phyloP scores from a whole-genome alignment of 2,797 vertebrate species.

The Propithecus deckenii region DNA sequence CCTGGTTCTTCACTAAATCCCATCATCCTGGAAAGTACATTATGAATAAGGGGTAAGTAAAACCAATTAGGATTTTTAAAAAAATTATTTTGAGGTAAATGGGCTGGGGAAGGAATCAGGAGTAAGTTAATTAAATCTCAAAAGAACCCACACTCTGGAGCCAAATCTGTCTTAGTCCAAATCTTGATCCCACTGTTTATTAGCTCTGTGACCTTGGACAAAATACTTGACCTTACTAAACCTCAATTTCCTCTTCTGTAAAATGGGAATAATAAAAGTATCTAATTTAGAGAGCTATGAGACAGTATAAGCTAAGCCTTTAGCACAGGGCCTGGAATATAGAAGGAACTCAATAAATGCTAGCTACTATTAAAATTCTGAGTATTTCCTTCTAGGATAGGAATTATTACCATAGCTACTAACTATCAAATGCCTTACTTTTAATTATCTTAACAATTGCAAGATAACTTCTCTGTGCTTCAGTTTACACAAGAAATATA shows the following conservation, averaged over 20 bases:
- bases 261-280: neutral
- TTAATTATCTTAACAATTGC: neutral
- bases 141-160: neutral
- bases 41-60: neutral
- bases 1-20: conserved; percentile 94
- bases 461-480: neutral
- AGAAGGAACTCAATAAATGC: neutral
- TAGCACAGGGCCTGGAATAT: neutral
- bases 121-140: neutral
- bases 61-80: neutral
- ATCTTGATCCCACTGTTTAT: neutral
- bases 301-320: neutral
- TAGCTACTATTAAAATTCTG: neutral
- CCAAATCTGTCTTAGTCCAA: neutral
- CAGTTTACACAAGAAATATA: neutral
- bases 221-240: neutral
- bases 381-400: neutral
- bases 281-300: neutral
- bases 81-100: neutral
- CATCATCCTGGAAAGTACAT: conserved; percentile 92
- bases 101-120: neutral
- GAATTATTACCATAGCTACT: neutral
- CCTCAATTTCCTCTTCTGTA: neutral
- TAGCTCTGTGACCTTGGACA: neutral
- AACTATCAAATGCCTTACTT: neutral